A percentile compares a stretch with the other conserved stretches of the same genome.
These are phyloP conservation scores for Bellardia bayeri DNA, from an alignment of 2,888 invertebrate species.

Conservation along the genomic window DNA sequence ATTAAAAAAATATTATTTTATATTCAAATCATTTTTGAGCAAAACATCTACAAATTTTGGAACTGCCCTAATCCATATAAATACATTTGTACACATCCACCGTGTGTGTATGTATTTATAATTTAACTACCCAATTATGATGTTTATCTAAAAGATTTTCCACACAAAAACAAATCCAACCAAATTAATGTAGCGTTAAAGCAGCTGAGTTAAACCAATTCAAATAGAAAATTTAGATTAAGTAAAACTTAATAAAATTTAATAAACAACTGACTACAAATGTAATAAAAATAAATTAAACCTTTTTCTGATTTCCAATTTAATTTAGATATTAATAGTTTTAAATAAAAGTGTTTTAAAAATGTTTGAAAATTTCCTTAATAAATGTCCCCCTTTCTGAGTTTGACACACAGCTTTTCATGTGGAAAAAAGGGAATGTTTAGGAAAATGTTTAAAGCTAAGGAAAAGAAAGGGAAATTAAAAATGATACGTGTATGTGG, in stretches of 20 bases:
- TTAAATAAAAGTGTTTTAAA: neutral
- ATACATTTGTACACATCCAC: neutral
- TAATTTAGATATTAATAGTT: neutral
- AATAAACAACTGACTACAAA: neutral
- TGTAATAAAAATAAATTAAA: neutral
- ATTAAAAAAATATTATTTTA: no score
- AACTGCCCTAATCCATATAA: neutral
- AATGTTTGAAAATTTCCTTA: neutral
- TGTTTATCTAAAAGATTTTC: constrained; percentile 20
- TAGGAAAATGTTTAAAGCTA: neutral
- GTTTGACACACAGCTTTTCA: neutral
- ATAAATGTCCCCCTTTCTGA: neutral
- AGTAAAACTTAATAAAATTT: neutral
- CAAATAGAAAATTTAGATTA: constrained; percentile 1
- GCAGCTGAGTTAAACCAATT: neutral
- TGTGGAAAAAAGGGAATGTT: neutral
- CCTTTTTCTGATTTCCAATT: neutral
- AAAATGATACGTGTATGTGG: no score
- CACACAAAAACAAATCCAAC: neutral
- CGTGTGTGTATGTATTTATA: neutral
- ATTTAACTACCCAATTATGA: neutral
- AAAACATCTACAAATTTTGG: no score
- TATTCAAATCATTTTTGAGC: no score
- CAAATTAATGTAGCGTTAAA: neutral
- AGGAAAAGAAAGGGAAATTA: neutral